Conservation (phyloP, 2,888 invertebrate genomes). For the Rhamphomyia laevipes region DNA sequence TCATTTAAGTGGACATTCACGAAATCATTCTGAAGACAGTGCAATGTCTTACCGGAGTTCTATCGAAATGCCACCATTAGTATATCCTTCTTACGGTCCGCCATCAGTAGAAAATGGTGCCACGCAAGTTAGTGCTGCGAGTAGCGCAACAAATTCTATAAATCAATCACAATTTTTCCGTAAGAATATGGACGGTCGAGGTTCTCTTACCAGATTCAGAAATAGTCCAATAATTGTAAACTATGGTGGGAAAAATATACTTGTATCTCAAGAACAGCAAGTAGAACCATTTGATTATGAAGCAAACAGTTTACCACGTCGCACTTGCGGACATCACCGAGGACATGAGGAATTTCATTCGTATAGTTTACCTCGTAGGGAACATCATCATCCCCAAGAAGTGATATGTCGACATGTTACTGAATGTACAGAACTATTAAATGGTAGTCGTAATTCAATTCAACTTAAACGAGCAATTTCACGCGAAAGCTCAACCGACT, state of each 20-base stretch:
- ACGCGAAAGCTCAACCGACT: conserved; percentile 14
- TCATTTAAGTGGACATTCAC: conserved; percentile 19
- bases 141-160: neutral
- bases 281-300: conserved; percentile 28
- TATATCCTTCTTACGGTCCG: conserved; percentile 5
- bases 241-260: too few relatives aligned
- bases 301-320: conserved; percentile 34
- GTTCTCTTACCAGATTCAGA: too few relatives aligned
- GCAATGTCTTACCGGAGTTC: conserved; percentile 21
- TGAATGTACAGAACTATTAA: conserved; percentile 31
- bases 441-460: conserved; percentile 17
- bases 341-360: conserved; percentile 31
- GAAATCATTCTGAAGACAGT: conserved; percentile 21
- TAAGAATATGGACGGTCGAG: too few relatives aligned
- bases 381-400: conserved; percentile 29
- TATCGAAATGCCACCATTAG: conserved; percentile 21
- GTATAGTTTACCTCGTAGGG: conserved; percentile 32
- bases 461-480: conserved; percentile 19
- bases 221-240: too few relatives aligned
- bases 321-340: conserved; percentile 33
- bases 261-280: too few relatives aligned
- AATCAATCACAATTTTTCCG: conserved; percentile 8
- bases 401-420: conserved; percentile 31
- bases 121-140: neutral
- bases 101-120: conserved; percentile 9